Evolutionary conservation across 2,888 invertebrate genomes (phyloP).

Genomic region (Priocnemis perturbator): DNA sequence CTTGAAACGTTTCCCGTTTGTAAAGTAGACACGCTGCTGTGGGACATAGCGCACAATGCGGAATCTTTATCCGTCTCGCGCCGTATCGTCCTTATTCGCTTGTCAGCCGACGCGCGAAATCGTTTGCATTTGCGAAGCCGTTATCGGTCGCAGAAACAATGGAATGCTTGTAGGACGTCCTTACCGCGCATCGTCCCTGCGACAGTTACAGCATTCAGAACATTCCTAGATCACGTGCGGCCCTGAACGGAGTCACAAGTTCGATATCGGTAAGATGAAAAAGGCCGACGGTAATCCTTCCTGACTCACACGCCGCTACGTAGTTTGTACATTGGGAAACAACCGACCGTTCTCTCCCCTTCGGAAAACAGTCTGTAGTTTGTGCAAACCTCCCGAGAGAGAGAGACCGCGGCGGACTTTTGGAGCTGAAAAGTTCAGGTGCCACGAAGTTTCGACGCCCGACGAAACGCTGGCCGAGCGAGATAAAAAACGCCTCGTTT

Average conservation of each 20-base stretch:
- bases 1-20: too few relatives aligned
- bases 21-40: too few relatives aligned
- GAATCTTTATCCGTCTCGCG: too few relatives aligned
- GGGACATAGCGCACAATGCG: too few relatives aligned
- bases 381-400: conserved; percentile 33
- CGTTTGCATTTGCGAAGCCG: too few relatives aligned
- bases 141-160: too few relatives aligned
- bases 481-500: conserved; percentile 8
- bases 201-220: too few relatives aligned
- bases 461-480: conserved; percentile 28
- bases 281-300: conserved; percentile 47
- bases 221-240: too few relatives aligned
- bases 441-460: conserved; percentile 20
- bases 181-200: too few relatives aligned
- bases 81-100: too few relatives aligned
- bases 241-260: conserved; percentile 15
- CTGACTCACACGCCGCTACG: conserved; percentile 12
- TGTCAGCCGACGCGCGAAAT: too few relatives aligned
- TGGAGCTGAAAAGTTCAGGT: conserved; percentile 43
- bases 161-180: too few relatives aligned
- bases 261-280: conserved; percentile 63
- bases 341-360: conserved; percentile 29
- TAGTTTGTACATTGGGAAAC: conserved; percentile 29
- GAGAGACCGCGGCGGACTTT: conserved; percentile 24
- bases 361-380: conserved; percentile 29